Conservation (phyloP, 1,140 invertebrate genomes). For the Pantala flavescens region DNA sequence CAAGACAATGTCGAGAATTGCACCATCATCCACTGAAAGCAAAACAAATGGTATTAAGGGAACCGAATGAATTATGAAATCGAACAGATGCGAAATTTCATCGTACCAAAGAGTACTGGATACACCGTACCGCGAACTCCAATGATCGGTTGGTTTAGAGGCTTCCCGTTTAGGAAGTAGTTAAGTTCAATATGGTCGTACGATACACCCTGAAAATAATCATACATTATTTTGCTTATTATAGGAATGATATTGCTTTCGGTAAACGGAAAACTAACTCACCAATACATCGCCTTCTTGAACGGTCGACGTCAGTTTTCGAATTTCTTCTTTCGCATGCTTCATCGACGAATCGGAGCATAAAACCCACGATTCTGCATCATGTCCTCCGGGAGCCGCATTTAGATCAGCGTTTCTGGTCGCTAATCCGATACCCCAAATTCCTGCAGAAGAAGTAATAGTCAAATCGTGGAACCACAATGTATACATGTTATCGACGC, state of each 20-base stretch:
- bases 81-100: conserved; percentile 5
- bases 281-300: conserved; percentile 93
- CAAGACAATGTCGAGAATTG: conserved; percentile 89
- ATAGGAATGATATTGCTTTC: neutral
- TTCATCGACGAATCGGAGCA: conserved; percentile 77
- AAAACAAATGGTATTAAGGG: conserved; percentile 23
- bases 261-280: conserved; percentile 24
- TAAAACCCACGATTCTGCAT: conserved; percentile 87
- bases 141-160: conserved; percentile 70
- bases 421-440: conserved; percentile 90
- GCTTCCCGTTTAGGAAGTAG: conserved; percentile 89
- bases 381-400: conserved; percentile 68
- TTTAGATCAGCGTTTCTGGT: conserved; percentile 80
- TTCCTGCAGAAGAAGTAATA: conserved; percentile 34
- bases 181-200: conserved; percentile 96
- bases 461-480: neutral
- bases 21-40: conserved; percentile 89
- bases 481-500: neutral
- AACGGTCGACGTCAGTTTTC: conserved; percentile 52
- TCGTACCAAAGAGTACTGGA: conserved; percentile 85
- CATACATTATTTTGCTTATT: conserved; percentile 12
- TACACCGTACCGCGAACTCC: conserved; percentile 86
- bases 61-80: conserved; percentile 13
- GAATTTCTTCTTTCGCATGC: conserved; percentile 70
- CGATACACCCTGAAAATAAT: conserved; percentile 58